Evolutionary conservation across 2,113 vertebrate genomes (phyloP), one percentile per base, ranked within the genome.

Genomic region (Ageneiosus marmoratus): DNA sequence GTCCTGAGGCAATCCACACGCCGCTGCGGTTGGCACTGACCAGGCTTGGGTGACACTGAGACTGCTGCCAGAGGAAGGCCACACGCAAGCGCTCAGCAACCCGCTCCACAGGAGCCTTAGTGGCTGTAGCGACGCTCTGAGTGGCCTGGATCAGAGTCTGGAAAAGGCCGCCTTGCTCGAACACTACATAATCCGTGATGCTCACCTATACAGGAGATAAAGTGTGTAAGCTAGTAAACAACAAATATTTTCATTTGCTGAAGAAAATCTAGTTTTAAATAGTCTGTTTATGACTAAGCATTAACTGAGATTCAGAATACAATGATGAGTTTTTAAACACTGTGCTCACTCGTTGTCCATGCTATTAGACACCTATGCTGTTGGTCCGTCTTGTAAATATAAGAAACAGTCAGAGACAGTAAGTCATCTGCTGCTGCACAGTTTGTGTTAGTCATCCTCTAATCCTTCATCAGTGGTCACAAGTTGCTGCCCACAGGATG

Each of bases 181-280:
- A 98, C 63, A 99, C 95, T 67, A 98, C 97, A 32, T 99, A 99
- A 94, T 99, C 98, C 0, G 97, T 98, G 86, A 99, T 96, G 91
- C 96, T 97, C 88, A 99, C 96, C 98, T 99, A 81, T 12, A 76
- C 15, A 78, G 24, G 12, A 20, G n/a, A 79, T 48, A 18, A 29
- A 16, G 0, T 24, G 16, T 46, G 4, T 48, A 73, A 51, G 50
- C 9, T 34, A 22, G 29, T 5, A 70, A 70, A 70, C 11, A 63
- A 18, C 18, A 67, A 34, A 37, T 22, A 4, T 0, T 9, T 67
- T 8, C 63, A 65, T 65, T 67, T 22, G 18, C 6, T 63, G 60
- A 41, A 22, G 62, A 62, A 62, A 62, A 29, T 62, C 29, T 22
- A 67, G 34, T 41, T 37, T 41, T 37, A 46, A 24, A 44, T 5